Evolutionary conservation across 1,140 invertebrate genomes (phyloP).

Genomic region (Coenobita brevimanus): DNA sequence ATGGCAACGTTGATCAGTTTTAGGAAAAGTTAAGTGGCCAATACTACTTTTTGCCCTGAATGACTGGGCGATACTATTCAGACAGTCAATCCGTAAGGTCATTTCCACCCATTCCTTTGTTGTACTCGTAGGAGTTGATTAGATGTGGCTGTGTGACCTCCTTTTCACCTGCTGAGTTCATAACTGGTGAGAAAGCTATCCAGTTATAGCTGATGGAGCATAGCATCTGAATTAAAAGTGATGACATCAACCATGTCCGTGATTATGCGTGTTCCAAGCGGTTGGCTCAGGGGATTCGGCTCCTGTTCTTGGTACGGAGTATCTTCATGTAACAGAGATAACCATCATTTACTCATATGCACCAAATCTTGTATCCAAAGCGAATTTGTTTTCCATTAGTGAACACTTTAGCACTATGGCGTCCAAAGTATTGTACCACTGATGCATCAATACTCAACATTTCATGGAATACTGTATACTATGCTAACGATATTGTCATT

Average conservation of each 20-base stretch:
- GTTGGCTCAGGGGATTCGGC: neutral
- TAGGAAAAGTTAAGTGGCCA: neutral
- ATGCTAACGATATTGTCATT: neutral
- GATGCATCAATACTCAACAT: slow-evolving; percentile 8
- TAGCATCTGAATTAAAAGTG: neutral
- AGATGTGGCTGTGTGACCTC: too few relatives aligned
- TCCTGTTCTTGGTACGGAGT: neutral
- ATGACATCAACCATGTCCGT: neutral
- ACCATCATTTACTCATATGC: neutral
- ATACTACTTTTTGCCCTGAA: slow-evolving; percentile 18
- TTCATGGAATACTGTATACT: slow-evolving; percentile 19
- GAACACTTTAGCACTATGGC: slow-evolving; percentile 12
- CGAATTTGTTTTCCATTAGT: slow-evolving; percentile 4
- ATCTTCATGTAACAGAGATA: neutral
- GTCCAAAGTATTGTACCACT: slow-evolving; percentile 22
- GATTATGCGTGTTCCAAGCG: neutral
- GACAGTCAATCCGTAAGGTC: neutral
- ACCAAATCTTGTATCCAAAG: slow-evolving; percentile 24
- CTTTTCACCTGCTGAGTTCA: neutral
- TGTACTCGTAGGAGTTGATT: neutral
- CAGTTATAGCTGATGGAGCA: slow-evolving; percentile 12
- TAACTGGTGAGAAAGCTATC: slow-evolving; percentile 10
- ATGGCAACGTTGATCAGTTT: too few relatives aligned
- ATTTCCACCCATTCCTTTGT: slow-evolving; percentile 17
- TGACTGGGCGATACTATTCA: too few relatives aligned